phyloP scores from a whole-genome alignment of 2,113 vertebrate genomes.

The Cephalopterus ornatus region DNA sequence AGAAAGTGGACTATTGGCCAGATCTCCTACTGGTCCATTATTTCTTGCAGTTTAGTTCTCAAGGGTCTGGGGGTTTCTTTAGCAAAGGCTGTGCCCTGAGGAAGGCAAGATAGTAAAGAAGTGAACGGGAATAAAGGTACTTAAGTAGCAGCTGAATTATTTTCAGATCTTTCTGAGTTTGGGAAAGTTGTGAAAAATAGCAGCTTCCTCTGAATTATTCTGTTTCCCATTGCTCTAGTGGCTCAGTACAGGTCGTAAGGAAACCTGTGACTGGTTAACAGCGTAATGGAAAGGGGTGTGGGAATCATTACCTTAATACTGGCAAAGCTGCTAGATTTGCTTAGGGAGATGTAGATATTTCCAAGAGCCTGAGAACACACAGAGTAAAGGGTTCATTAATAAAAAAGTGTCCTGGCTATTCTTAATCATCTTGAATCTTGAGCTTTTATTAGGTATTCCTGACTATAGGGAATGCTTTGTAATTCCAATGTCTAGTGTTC shows the following conservation, averaged over 20 bases:
- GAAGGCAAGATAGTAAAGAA: not conserved
- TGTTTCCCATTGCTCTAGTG: not conserved
- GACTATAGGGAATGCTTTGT: not conserved
- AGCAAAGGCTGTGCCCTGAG: not conserved
- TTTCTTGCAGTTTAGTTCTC: not conserved
- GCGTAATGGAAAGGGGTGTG: not conserved
- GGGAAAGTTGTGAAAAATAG: not conserved
- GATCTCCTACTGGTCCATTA: not conserved
- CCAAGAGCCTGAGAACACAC: not conserved
- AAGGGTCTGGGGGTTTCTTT: not conserved
- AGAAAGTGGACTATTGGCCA: not conserved
- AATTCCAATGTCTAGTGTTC: not conserved
- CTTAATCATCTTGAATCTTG: slow-evolving; percentile 12
- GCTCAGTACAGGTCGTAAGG: not conserved
- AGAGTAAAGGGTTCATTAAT: slow-evolving; percentile 7
- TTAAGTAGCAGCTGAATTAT: not conserved
- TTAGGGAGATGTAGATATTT: slow-evolving; percentile 34
- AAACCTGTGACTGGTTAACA: not conserved
- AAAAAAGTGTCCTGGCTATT: not conserved
- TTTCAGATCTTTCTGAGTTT: not conserved
- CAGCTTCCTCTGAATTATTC: not conserved
- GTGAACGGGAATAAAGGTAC: not conserved
- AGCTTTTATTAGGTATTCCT: slow-evolving; percentile 5
- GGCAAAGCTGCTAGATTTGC: slow-evolving; percentile 40
- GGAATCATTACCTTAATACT: slow-evolving; percentile 30